These are phyloP conservation scores for Gambusia yucatana DNA, from an alignment of 2,797 vertebrate genomes.

Conservation along the genomic window DNA sequence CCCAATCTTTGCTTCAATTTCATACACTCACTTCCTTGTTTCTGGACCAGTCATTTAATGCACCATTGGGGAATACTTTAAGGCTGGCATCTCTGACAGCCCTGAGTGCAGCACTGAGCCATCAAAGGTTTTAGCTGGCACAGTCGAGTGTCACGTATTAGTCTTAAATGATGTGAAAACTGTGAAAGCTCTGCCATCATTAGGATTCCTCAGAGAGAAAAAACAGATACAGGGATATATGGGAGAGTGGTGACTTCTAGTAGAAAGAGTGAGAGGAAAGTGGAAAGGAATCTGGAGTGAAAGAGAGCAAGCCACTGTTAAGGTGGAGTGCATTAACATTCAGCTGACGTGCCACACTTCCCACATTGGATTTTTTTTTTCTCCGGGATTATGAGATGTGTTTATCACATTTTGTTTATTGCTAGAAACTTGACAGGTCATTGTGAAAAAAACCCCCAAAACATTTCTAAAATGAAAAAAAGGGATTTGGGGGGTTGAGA, in stretches of 20 bases:
- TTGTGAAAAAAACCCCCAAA: conserved; percentile 6
- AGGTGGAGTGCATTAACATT: conserved; percentile 64
- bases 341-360: conserved; percentile 45
- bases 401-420: conserved; percentile 70
- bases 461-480: conserved; percentile 34
- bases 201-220: conserved; percentile 65
- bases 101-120: conserved; percentile 60
- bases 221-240: conserved; percentile 50
- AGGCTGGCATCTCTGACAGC: conserved; percentile 73
- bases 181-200: conserved; percentile 75
- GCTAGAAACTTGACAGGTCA: conserved; percentile 48
- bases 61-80: conserved; percentile 59
- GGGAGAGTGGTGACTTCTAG: conserved; percentile 49
- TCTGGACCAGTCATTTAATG: conserved; percentile 73
- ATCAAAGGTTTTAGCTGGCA: conserved; percentile 76
- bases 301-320: conserved; percentile 59
- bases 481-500: not conserved
- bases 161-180: conserved; percentile 78
- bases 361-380: conserved; percentile 31
- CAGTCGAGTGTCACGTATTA: conserved; percentile 77
- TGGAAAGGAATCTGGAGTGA: conserved; percentile 39
- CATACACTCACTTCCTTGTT: conserved; percentile 58
- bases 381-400: conserved; percentile 55
- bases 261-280: conserved; percentile 36
- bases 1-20: conserved; percentile 59